These are phyloP conservation scores for Cistogaster globosa DNA, from an alignment of 2,888 invertebrate species.

Conservation along the genomic window DNA sequence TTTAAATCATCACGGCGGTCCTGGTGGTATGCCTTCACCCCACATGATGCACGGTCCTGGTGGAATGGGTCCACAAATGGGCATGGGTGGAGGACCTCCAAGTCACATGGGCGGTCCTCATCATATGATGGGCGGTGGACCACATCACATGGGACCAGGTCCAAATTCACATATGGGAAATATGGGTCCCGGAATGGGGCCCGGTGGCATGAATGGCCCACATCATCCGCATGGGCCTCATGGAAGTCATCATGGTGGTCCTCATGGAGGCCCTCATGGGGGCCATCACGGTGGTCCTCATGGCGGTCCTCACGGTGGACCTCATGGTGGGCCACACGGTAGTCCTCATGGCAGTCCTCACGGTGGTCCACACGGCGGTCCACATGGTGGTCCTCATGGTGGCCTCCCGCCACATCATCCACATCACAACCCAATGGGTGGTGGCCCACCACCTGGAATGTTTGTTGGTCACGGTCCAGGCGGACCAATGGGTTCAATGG, in stretches of 20 bases:
- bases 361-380: conserved; percentile 78
- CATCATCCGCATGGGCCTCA: conserved; percentile 66
- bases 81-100: conserved; percentile 74
- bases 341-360: conserved; percentile 72
- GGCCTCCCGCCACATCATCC: conserved; percentile 74
- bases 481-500: conserved; percentile 84
- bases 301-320: conserved; percentile 82
- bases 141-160: conserved; percentile 69
- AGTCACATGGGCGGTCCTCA: conserved; percentile 76
- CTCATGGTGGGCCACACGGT: conserved; percentile 69
- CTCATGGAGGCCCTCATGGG: conserved; percentile 66
- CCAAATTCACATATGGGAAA: conserved; percentile 73
- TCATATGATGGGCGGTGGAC: conserved; percentile 73
- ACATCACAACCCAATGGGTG: conserved; percentile 79
- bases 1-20: conserved; percentile 79
- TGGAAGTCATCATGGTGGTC: conserved; percentile 72
- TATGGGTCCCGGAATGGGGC: conserved; percentile 61
- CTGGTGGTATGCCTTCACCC: conserved; percentile 79
- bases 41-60: conserved; percentile 79
- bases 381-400: conserved; percentile 71
- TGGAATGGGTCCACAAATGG: conserved; percentile 78
- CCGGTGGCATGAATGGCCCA: conserved; percentile 67
- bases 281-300: conserved; percentile 76
- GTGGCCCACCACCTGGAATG: conserved; percentile 76
- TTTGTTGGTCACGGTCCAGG: conserved; percentile 74